Percentiles rank a stretch among this genome's conserved stretches.
Evolutionary conservation across 2,113 vertebrate species (phyloP).

Genomic region (Brachyistius frenatus): DNA sequence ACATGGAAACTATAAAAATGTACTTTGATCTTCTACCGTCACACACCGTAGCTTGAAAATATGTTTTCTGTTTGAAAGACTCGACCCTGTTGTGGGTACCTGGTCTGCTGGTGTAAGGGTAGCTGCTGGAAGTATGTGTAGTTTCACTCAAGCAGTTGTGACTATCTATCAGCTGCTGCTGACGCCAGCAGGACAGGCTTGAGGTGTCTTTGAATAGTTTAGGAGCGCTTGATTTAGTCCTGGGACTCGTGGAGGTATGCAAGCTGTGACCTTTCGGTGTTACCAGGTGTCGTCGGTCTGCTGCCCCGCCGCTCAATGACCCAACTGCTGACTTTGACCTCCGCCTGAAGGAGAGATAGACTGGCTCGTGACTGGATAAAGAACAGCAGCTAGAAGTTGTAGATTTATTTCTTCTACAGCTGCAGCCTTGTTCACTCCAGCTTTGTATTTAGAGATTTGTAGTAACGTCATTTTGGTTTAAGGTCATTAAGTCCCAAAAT

Average conservation of each 20-base stretch:
- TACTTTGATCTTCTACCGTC: not conserved
- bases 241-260: conserved; percentile 25
- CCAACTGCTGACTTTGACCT: not conserved
- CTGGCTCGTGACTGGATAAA: not conserved
- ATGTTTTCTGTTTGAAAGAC: not conserved
- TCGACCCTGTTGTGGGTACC: not conserved
- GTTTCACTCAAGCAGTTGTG: conserved; percentile 31
- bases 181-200: conserved; percentile 44
- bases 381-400: not conserved
- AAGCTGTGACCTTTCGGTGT: conserved; percentile 68
- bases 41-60: conserved; percentile 13
- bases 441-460: not conserved
- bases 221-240: conserved; percentile 63
- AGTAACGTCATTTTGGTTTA: not conserved
- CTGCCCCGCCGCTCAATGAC: conserved; percentile 7
- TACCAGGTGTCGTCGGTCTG: conserved; percentile 35
- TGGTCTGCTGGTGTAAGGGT: not conserved
- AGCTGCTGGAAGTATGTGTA: not conserved
- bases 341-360: not conserved
- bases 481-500: not conserved
- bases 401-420: not conserved
- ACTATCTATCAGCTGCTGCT: conserved; percentile 58
- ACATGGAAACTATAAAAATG: conserved; percentile 31
- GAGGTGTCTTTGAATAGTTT: conserved; percentile 53
- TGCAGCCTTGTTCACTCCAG: conserved; percentile 1